Evolutionary conservation across 2,888 invertebrate genomes (phyloP).

Genomic region (Eilema griseolum): DNA sequence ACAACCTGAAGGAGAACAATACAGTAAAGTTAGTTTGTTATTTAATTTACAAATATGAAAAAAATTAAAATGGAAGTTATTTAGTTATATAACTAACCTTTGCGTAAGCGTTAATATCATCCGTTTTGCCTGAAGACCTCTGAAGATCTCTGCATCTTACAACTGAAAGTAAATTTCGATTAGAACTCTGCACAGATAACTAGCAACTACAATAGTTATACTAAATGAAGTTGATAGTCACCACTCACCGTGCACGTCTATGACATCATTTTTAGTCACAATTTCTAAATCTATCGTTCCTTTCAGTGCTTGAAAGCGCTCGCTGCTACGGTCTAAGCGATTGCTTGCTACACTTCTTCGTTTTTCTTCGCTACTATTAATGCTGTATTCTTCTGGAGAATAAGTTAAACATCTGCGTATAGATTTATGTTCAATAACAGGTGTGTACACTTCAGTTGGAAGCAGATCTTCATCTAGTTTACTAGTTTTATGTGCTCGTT

Average conservation of each 20-base stretch:
- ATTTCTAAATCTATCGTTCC: conserved; percentile 90
- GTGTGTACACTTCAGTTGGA: conserved; percentile 73
- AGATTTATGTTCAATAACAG: conserved; percentile 81
- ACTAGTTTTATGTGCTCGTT: conserved; percentile 82
- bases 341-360: conserved; percentile 84
- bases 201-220: conserved; percentile 26
- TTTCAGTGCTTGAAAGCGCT: conserved; percentile 73
- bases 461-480: conserved; percentile 83
- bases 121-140: conserved; percentile 88
- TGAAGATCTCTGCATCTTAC: conserved; percentile 92
- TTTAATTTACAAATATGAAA: not conserved
- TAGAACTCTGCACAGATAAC: conserved; percentile 23
- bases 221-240: conserved; percentile 73
- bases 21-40: not conserved
- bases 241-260: conserved; percentile 91
- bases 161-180: conserved; percentile 85
- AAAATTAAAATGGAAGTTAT: not conserved
- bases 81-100: conserved; percentile 84
- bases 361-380: conserved; percentile 85
- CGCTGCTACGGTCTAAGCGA: conserved; percentile 72
- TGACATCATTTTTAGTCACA: conserved; percentile 84
- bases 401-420: conserved; percentile 87
- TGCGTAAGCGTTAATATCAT: conserved; percentile 92
- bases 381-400: conserved; percentile 85
- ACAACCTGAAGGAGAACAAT: conserved; percentile 79